Evolutionary conservation across 2,888 invertebrate species (phyloP), one percentile per base, ranked within the genome.

Genomic region (Caenorhabditis uteleia): DNA sequence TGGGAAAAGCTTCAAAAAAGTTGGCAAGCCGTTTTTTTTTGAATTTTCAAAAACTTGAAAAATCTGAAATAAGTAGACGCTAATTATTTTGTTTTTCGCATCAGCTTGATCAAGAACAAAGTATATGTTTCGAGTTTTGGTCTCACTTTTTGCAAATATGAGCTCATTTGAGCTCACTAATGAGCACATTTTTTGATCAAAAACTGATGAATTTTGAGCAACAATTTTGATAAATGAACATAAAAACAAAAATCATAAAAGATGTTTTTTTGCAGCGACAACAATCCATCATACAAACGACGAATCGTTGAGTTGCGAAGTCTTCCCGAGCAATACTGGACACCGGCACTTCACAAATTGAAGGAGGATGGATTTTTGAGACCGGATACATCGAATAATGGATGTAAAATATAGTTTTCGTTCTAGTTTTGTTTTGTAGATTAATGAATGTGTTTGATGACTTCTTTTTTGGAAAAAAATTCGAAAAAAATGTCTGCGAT

Each of bases 281-380:
- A 78, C 48, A 80, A 80, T 67, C 79, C 80, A 12, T 47, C 58
- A 14, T 78, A 80, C 48, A 57, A 65, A n/a, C 60, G 71, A 46
- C 72, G 77, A 25, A 44, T 68, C 27, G 75, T 77, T 10, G 80
- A 80, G 42, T 55, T 75, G 23, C 62, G 77, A 34, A 67, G 68
- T 44, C 55, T 81, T 39, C 81, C 81, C 0, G 77, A 78, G 45
- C 58, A 67, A 6, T 72, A 76, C 55, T 81, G 75, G 69, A 81
- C 81, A 33, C 77, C 75, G 16, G 77, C 75, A 5, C 64, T 80
- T 12, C 61, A 57, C 27, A 78, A 77, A 45, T 45, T 80, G 47
- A 68, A 74, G 45, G 74, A 70, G 23, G 75, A 77, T 14, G 80
- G 80, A 23, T 29, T 64, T 18, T 51, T 80, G 45, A 42, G n/a